Base-by-base conservation (phyloP, 2,113 vertebrate species). In the Halcyon senegalensis region DNA sequence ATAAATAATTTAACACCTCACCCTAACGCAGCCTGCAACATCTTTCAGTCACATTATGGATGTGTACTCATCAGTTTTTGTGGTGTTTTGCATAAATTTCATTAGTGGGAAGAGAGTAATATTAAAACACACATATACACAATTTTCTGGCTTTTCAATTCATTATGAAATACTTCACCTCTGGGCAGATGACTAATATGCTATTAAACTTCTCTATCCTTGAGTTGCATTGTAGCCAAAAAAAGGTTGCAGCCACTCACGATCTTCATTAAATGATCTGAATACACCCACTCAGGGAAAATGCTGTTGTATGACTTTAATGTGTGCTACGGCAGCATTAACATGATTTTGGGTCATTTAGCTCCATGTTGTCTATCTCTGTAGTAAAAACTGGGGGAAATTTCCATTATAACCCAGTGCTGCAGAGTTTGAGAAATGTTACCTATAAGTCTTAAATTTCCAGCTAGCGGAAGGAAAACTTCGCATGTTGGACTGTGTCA, bases 141-240 rank as follows among this genome's bases (percentile, higher is more conserved):
- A 58, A 41, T 95, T 94, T 93, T 74, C 44, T 92, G 73, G 35
- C 94, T 97, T 94, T 96, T 95, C 69, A 93, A 33, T 89, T 96
- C 90, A 56, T 97, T 97, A 93, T 80, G 91, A 98, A 98, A 97
- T 93, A 91, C 86, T 97, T 97, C 69, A 96, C 96, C 95, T 91
- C 93, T 83, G 84, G 92, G 94, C 84, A 95, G 70, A 97, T 98
- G 97, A 98, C 96, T 98, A 97, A 98, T 88, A 68, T 19, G 25
- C 86, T 97, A 94, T 98, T 97, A 97, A 91, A 97, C 84, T 96
- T 97, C 95, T 92, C 96, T 96, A 93, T 95, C 94, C 70, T 82
- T 96, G 39, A 69, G 66, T 82, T 94, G 90, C 94, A 56, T 84
- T 15, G 6, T 89, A 96, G 96, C 90, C 96, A 96, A 94, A 97